A percentile compares a stretch with the other conserved stretches of the same genome.
These are phyloP conservation scores for Antedon mediterranea DNA, from an alignment of 53 echinoderm and acorn worm genomes.

Conservation along the genomic window DNA sequence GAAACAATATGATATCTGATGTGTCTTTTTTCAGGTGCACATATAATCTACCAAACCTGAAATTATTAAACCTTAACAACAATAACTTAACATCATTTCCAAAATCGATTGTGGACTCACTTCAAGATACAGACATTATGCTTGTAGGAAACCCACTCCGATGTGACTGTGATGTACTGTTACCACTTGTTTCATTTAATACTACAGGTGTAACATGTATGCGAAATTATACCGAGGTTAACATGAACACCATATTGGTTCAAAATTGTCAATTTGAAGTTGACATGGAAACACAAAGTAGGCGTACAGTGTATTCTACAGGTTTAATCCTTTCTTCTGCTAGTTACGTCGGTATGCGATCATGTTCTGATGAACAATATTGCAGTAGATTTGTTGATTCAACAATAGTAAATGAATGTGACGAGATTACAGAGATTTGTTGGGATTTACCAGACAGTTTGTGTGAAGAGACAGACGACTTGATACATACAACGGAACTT, in stretches of 20 bases:
- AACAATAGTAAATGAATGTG: not conserved
- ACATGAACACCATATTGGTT: not conserved
- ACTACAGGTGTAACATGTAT: not conserved
- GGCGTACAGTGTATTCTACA: not conserved
- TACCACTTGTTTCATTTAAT: not conserved
- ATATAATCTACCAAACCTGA: not conserved
- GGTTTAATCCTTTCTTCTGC: not conserved
- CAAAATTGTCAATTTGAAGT: not conserved
- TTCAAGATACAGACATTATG: not conserved
- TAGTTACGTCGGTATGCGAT: not conserved
- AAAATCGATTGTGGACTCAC: not conserved
- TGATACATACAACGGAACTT: not conserved
- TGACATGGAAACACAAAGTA: not conserved
- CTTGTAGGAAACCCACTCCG: not conserved
- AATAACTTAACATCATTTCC: not conserved
- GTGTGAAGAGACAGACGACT: not conserved
- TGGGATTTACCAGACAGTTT: not conserved
- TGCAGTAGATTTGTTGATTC: not conserved
- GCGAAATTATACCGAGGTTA: not conserved
- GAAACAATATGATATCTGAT: not conserved
- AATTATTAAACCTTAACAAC: not conserved
- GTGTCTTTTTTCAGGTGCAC: not conserved
- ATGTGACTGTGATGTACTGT: not conserved
- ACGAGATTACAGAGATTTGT: not conserved
- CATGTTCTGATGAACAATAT: not conserved